Evolutionary conservation across 2,113 vertebrate species (phyloP).

Genomic region (Zosterops borbonicus): DNA sequence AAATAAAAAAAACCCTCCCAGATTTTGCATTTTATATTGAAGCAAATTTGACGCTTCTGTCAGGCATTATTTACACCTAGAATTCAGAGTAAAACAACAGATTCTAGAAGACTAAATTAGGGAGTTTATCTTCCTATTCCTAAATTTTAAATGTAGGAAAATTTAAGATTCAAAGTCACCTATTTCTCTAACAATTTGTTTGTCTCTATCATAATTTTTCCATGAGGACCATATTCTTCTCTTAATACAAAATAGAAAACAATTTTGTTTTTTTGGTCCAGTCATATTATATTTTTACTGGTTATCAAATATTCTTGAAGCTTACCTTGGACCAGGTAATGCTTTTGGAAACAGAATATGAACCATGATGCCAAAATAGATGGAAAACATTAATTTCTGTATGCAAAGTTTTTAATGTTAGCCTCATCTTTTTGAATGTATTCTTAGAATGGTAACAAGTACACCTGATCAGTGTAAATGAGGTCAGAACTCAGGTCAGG

Average conservation of each 20-base stretch:
- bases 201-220: background rate
- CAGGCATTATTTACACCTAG: background rate
- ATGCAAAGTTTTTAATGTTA: background rate
- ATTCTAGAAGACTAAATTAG: background rate
- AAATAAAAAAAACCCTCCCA: fast-evolving
- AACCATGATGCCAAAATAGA: background rate
- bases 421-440: background rate
- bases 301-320: background rate
- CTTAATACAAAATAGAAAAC: background rate
- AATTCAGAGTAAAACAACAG: background rate
- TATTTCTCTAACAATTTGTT: background rate
- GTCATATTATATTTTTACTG: background rate
- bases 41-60: background rate
- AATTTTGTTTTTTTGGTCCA: background rate
- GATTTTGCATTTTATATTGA: background rate
- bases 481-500: background rate
- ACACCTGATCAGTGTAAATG: background rate
- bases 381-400: background rate
- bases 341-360: background rate
- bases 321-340: background rate
- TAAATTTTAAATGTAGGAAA: background rate
- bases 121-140: background rate
- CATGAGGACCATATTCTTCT: background rate
- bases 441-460: background rate
- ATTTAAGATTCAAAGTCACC: background rate